Conservation (phyloP, 2,888 invertebrate species). For the Heliconius cydno region DNA sequence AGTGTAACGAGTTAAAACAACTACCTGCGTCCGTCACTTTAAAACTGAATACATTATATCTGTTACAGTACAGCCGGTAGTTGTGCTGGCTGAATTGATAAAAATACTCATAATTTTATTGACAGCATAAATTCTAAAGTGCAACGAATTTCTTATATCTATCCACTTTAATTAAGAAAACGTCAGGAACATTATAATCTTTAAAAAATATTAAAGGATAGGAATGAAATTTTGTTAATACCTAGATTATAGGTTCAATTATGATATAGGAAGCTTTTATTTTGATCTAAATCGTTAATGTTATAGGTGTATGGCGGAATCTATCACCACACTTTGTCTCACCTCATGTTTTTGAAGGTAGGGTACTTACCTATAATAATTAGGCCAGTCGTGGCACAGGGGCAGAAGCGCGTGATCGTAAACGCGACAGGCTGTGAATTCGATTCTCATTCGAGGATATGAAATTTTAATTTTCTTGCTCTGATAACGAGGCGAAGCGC, state of each 20-base stretch:
- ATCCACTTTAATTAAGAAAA: too few species aligned
- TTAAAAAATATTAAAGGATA: too few species aligned
- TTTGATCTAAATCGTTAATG: neutral
- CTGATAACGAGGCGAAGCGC: too few species aligned
- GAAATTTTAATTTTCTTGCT: too few species aligned
- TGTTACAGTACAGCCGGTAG: neutral
- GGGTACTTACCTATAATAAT: neutral
- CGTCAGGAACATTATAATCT: too few species aligned
- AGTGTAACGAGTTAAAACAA: neutral
- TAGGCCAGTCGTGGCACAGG: neutral
- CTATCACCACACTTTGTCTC: neutral
- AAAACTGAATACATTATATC: neutral
- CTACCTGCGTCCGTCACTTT: conserved; percentile 2
- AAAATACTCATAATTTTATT: neutral
- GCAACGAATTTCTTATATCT: too few species aligned
- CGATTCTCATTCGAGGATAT: too few species aligned
- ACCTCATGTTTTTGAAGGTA: neutral
- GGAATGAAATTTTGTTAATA: too few species aligned
- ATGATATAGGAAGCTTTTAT: neutral
- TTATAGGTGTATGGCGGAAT: neutral
- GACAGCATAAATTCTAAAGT: neutral
- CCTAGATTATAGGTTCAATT: too few species aligned
- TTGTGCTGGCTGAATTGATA: neutral
- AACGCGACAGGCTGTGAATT: too few species aligned
- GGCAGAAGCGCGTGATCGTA: too few species aligned